These are phyloP conservation scores for Drosophila kambysellisi DNA, from an alignment of 2,888 invertebrate species.

Conservation along the genomic window DNA sequence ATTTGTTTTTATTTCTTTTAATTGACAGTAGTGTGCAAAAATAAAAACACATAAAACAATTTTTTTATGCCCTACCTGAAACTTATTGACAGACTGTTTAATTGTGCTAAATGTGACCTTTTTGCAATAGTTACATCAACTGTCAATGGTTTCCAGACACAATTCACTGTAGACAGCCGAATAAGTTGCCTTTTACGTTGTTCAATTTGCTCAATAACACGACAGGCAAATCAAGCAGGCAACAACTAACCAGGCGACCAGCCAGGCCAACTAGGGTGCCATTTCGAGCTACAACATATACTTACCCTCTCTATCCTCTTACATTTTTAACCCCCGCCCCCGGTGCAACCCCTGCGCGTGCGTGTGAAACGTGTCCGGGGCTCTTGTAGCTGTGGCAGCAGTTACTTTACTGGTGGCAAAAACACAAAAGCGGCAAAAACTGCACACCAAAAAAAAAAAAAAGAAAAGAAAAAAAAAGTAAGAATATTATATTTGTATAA, in stretches of 20 bases:
- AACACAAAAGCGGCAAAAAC: constrained; percentile 67
- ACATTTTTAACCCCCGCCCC: constrained; percentile 1
- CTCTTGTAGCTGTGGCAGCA: constrained; percentile 55
- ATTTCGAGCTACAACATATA: constrained; percentile 28
- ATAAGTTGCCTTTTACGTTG: constrained; percentile 55
- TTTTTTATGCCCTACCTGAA: not conserved
- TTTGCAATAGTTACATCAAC: constrained; percentile 10
- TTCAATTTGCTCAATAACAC: constrained; percentile 78
- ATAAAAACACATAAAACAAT: not conserved
- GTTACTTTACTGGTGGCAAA: constrained; percentile 72
- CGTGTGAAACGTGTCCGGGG: constrained; percentile 66
- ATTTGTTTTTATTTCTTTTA: not conserved
- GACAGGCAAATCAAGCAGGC: constrained; percentile 62
- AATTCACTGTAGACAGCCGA: constrained; percentile 47
- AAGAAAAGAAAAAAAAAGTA: constrained; percentile 38
- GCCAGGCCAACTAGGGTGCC: constrained; percentile 69
- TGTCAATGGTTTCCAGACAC: constrained; percentile 33
- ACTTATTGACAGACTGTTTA: constrained; percentile 15
- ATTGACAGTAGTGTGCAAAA: not conserved
- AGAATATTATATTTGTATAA: constrained; percentile 79
- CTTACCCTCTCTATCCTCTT: not conserved
- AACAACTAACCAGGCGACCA: constrained; percentile 31
- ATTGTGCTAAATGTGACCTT: constrained; percentile 28
- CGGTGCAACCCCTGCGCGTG: constrained; percentile 71
- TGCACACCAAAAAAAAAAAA: constrained; percentile 44